These are phyloP conservation scores for Eonycteris spelaea DNA, from an alignment of 2,113 vertebrate species.

Conservation along the genomic window DNA sequence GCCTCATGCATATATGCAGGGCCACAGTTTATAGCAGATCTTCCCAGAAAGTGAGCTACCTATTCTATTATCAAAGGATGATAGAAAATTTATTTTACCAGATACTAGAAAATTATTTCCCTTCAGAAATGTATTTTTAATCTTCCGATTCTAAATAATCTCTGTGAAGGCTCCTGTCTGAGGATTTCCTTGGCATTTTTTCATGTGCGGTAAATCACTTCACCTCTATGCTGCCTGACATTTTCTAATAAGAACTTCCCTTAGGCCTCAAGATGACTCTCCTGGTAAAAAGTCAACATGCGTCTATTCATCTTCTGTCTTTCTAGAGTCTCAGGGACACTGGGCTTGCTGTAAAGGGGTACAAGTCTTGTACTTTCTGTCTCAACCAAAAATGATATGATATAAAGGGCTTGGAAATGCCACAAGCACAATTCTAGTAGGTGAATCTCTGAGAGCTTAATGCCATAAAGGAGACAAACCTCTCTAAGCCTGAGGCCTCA, in stretches of 20 bases:
- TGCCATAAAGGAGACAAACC: accelerated
- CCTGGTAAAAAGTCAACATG: not conserved
- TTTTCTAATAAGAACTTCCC: conserved; percentile 60
- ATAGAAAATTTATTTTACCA: not conserved
- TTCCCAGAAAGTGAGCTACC: not conserved
- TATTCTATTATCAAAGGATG: not conserved
- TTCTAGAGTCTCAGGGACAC: not conserved
- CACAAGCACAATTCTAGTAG: not conserved
- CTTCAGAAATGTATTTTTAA: not conserved
- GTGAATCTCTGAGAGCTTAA: not conserved
- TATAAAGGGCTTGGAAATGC: not conserved
- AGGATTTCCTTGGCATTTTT: not conserved
- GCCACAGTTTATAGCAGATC: not conserved
- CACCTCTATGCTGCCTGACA: not conserved
- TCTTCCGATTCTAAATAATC: not conserved
- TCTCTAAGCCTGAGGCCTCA: not conserved
- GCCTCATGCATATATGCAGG: not conserved
- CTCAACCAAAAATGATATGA: not conserved
- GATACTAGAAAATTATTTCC: not conserved
- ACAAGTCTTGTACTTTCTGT: not conserved
- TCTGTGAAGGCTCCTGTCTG: not conserved
- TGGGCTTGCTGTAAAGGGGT: not conserved
- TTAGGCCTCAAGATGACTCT: not conserved
- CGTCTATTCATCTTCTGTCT: conserved; percentile 19
- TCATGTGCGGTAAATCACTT: not conserved